Percentiles rank a stretch among this genome's conserved stretches.
These are phyloP conservation scores for Babylonia areolata DNA, from an alignment of 1,140 invertebrate genomes.

Conservation along the genomic window DNA sequence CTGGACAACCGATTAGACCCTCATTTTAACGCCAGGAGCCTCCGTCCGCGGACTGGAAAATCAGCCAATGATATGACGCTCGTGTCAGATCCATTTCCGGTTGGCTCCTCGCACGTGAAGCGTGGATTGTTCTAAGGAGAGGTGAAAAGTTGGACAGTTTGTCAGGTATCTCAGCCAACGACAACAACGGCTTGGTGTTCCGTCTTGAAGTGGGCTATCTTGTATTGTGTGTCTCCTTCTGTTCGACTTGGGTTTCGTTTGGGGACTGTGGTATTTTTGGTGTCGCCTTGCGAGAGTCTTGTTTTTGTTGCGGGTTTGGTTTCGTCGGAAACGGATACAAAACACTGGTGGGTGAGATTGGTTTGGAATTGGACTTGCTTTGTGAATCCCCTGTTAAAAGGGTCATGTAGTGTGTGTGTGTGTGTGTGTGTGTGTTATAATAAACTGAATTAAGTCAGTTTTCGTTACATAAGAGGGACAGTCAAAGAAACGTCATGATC, in stretches of 20 bases:
- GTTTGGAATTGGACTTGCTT: not conserved
- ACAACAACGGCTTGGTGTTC: not conserved
- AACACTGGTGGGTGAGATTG: not conserved
- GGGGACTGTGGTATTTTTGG: not conserved
- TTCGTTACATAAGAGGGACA: too few species aligned
- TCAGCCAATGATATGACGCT: slow-evolving; percentile 2
- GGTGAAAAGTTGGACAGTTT: not conserved
- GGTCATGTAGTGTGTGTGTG: not conserved
- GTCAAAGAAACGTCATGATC: too few species aligned
- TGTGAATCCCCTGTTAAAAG: not conserved
- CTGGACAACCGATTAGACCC: not conserved
- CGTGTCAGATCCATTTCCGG: not conserved
- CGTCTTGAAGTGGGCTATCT: not conserved
- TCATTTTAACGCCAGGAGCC: not conserved
- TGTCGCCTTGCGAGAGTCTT: not conserved
- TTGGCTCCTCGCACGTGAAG: not conserved
- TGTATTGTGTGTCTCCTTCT: not conserved
- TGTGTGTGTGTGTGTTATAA: not conserved
- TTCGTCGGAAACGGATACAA: not conserved
- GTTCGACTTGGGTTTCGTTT: not conserved
- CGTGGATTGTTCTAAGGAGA: not conserved
- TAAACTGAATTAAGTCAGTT: too few species aligned
- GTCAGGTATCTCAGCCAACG: not conserved
- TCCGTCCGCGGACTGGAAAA: not conserved
- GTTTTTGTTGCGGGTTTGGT: not conserved